These are phyloP conservation scores for Leptopilina drosophilae DNA, from an alignment of 2,888 invertebrate species.

Conservation along the genomic window DNA sequence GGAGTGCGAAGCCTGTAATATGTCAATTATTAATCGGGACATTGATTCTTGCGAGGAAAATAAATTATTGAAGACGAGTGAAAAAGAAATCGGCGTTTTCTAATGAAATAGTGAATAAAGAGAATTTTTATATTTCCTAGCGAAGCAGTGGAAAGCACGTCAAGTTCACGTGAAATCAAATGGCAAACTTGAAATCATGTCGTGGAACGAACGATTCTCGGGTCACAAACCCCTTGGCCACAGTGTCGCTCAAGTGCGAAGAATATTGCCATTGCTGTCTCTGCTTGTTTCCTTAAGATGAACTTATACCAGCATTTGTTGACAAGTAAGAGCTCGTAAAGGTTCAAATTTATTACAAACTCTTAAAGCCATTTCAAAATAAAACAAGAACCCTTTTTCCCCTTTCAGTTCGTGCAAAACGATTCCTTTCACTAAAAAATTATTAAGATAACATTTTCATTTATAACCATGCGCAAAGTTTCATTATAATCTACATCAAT, in stretches of 20 bases:
- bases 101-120: background rate
- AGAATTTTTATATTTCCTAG: background rate
- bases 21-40: too few species aligned
- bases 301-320: slow-evolving; percentile 18
- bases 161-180: background rate
- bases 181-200: slow-evolving; percentile 45
- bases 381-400: background rate
- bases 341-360: slow-evolving; percentile 21
- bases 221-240: slow-evolving; percentile 47
- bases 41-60: too few species aligned
- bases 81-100: too few species aligned
- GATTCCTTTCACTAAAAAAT: background rate
- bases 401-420: background rate
- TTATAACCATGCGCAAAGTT: too few species aligned
- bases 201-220: slow-evolving; percentile 47
- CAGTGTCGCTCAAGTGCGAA: slow-evolving; percentile 40
- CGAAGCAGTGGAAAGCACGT: background rate
- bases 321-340: slow-evolving; percentile 18
- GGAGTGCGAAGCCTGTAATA: too few species aligned
- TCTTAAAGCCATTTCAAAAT: slow-evolving; percentile 9
- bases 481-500: too few species aligned
- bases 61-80: too few species aligned
- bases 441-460: too few species aligned
- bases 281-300: slow-evolving; percentile 32
- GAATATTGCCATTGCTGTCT: slow-evolving; percentile 40